Evolutionary conservation across 2,888 invertebrate genomes (phyloP).

Genomic region (Drosophila neotestacea): DNA sequence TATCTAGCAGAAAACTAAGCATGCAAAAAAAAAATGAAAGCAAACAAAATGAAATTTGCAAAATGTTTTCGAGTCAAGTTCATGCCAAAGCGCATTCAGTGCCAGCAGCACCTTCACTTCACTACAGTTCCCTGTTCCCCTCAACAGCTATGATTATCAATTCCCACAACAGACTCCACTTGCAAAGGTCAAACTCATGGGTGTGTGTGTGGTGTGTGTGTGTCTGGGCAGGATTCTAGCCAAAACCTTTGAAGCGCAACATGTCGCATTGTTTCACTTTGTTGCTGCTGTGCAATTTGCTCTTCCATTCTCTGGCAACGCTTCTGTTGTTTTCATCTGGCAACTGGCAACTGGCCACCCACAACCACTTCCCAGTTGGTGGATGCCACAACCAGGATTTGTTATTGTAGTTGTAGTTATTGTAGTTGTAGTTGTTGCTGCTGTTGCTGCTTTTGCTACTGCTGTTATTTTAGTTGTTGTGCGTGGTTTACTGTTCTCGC

Average conservation of each 20-base stretch:
- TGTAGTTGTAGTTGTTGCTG: constrained; percentile 41
- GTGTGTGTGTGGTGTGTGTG: constrained; percentile 5
- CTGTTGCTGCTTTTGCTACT: constrained; percentile 29
- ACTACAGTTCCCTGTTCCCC: not conserved
- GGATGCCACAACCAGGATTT: constrained; percentile 38
- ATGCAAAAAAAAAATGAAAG: constrained; percentile 3
- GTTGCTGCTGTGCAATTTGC: constrained; percentile 39
- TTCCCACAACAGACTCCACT: constrained; percentile 46
- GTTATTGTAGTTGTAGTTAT: constrained; percentile 31
- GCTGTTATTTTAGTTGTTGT: constrained; percentile 41
- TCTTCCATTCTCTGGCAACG: constrained; percentile 12
- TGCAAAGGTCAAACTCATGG: constrained; percentile 62
- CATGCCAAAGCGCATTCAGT: constrained; percentile 25
- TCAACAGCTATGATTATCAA: constrained; percentile 43
- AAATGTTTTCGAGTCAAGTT: constrained; percentile 33
- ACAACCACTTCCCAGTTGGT: constrained; percentile 25
- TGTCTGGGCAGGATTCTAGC: constrained; percentile 30
- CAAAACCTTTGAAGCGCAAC: constrained; percentile 72
- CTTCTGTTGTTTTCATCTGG: constrained; percentile 25
- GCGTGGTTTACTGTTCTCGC: constrained; percentile 64
- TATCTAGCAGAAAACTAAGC: not conserved
- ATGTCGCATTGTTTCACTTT: constrained; percentile 80
- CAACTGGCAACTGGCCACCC: constrained; percentile 39
- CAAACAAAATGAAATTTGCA: constrained; percentile 8
- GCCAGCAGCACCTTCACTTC: not conserved